Conservation (phyloP, 2,113 vertebrate genomes). For the Uria lomvia region DNA sequence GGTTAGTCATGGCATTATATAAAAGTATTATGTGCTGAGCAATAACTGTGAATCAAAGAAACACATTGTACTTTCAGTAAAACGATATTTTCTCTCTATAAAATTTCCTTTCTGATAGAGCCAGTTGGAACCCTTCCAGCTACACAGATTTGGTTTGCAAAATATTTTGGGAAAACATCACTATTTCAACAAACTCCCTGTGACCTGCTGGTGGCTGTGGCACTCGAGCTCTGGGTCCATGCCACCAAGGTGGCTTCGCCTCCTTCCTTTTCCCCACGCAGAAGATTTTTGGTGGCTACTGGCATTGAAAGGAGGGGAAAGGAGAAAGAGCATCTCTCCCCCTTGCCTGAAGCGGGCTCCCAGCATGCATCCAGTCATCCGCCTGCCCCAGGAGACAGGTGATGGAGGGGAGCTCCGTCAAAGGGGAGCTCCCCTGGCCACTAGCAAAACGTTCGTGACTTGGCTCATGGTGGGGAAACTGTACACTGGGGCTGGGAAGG, state of each 20-base stretch:
- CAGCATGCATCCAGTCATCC: accelerated
- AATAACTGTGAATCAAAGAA: neutral
- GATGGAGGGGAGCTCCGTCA: neutral
- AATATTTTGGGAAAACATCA: neutral
- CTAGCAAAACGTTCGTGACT: accelerated
- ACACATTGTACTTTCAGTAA: neutral
- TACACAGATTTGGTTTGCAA: neutral
- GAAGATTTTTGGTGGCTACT: neutral
- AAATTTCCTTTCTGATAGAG: neutral
- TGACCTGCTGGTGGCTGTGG: neutral
- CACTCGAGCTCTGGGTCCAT: neutral
- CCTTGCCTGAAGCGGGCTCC: neutral
- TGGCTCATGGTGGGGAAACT: neutral
- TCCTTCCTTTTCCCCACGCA: neutral
- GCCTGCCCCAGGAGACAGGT: accelerated
- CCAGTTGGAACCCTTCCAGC: neutral
- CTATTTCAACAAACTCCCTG: neutral
- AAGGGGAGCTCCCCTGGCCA: neutral
- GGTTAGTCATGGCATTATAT: neutral
- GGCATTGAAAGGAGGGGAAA: neutral
- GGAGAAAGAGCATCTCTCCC: neutral
- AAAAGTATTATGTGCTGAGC: neutral
- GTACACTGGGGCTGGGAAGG: neutral
- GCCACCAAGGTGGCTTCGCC: accelerated
- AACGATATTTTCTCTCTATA: neutral